These are phyloP conservation scores for Dicrostonyx torquatus DNA, from an alignment of 2,797 vertebrate genomes.

Conservation along the genomic window DNA sequence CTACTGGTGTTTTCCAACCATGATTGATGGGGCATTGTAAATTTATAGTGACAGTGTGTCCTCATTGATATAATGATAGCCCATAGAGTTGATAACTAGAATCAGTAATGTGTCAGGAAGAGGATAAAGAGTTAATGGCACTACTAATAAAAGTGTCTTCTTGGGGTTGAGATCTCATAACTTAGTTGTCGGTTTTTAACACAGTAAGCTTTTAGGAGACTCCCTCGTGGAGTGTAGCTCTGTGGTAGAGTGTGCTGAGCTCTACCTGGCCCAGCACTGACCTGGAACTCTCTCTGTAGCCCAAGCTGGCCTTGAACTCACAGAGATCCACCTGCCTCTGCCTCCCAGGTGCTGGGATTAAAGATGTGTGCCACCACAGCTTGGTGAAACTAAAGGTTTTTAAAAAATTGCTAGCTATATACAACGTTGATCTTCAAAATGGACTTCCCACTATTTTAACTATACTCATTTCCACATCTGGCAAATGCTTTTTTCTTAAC, in stretches of 20 bases:
- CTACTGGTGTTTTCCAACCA: neutral
- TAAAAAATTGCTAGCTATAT: neutral
- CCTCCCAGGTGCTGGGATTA: too few relatives aligned
- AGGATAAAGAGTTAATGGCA: neutral
- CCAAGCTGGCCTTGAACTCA: too few relatives aligned
- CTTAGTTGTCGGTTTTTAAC: slow-evolving; percentile 34
- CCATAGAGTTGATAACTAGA: neutral
- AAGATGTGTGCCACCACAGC: too few relatives aligned
- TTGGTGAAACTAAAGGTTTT: neutral
- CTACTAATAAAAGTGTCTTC: neutral
- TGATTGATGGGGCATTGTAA: neutral
- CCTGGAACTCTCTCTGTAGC: too few relatives aligned
- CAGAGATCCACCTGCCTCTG: too few relatives aligned
- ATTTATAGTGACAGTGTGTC: neutral
- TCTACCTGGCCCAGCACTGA: neutral
- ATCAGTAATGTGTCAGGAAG: slow-evolving; percentile 17
- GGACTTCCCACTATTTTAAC: neutral
- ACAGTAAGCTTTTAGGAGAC: neutral
- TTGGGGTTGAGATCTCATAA: slow-evolving; percentile 8
- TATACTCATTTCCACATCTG: slow-evolving; percentile 2
- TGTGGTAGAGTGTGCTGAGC: neutral
- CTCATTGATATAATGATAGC: neutral
- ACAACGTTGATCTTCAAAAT: slow-evolving; percentile 15
- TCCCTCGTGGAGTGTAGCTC: neutral
- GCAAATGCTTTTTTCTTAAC: neutral